Conservation (phyloP, 2,113 vertebrate genomes). For the Probosciger aterrimus region DNA sequence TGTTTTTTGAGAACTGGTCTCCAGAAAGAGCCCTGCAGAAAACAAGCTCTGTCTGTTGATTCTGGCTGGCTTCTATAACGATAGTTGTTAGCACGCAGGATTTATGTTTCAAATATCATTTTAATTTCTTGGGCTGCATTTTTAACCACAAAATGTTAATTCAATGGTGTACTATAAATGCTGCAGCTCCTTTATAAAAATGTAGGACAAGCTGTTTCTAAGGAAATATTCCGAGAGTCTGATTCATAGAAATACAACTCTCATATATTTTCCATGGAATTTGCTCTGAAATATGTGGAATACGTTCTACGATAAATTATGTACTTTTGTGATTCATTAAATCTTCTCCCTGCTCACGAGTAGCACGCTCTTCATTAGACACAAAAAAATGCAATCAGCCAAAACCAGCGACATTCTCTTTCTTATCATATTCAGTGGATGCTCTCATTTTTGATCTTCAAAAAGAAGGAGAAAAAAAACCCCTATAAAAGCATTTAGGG, state of each 20-base stretch:
- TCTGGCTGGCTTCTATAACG: conserved; percentile 72
- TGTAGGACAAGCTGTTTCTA: conserved; percentile 66
- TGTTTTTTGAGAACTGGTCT: conserved; percentile 73
- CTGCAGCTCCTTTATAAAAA: conserved; percentile 62
- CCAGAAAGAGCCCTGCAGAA: conserved; percentile 74
- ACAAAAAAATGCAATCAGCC: conserved; percentile 25
- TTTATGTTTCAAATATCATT: conserved; percentile 84
- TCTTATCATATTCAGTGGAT: not conserved
- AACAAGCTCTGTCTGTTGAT: conserved; percentile 79
- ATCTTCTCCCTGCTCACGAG: conserved; percentile 9
- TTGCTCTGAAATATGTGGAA: conserved; percentile 63
- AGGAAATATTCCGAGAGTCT: conserved; percentile 67
- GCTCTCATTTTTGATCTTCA: not conserved
- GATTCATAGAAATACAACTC: conserved; percentile 64
- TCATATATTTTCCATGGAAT: conserved; percentile 69
- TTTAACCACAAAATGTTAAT: conserved; percentile 78
- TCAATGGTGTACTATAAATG: conserved; percentile 66
- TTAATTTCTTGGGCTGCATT: conserved; percentile 76
- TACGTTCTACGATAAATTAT: conserved; percentile 63
- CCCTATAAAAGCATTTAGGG: conserved; percentile 33
- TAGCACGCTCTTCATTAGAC: conserved; percentile 40
- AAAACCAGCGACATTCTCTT: not conserved
- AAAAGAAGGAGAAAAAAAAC: not conserved
- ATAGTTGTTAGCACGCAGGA: conserved; percentile 77
- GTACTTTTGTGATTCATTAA: conserved; percentile 67